Conservation (phyloP, 1,140 invertebrate species). For the Drosophila pseudoobscura region DNA sequence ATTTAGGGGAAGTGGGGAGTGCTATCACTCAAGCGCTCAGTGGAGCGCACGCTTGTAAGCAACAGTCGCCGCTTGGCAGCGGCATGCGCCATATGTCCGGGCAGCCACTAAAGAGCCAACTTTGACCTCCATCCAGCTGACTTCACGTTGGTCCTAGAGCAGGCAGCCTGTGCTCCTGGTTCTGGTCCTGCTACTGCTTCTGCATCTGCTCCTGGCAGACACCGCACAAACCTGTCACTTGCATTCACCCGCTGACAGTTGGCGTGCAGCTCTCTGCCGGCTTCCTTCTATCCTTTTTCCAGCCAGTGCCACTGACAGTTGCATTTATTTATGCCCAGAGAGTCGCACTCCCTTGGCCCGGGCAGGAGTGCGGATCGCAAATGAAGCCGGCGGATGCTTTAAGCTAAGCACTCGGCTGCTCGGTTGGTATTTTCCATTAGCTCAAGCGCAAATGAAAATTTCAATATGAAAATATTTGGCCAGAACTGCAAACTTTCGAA, state of each 20-base stretch:
- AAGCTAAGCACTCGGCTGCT: conserved; percentile 19
- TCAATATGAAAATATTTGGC: conserved; percentile 27
- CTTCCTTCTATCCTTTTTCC: conserved; percentile 8
- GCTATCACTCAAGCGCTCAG: conserved; percentile 31
- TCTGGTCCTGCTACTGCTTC: not conserved
- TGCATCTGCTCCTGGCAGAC: conserved; percentile 25
- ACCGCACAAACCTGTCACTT: conserved; percentile 63
- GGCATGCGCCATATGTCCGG: conserved; percentile 57
- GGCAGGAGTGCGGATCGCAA: conserved; percentile 3
- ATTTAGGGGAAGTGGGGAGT: not conserved
- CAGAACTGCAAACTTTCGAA: conserved; percentile 6
- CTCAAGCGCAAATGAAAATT: conserved; percentile 31
- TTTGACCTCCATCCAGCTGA: conserved; percentile 51
- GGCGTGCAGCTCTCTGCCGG: conserved; percentile 54
- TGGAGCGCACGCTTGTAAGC: conserved; percentile 58
- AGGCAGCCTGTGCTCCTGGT: not conserved
- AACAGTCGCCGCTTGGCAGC: conserved; percentile 50
- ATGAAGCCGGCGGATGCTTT: conserved; percentile 22
- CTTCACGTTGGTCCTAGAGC: conserved; percentile 2
- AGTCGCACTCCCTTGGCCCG: conserved; percentile 16
- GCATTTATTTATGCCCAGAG: conserved; percentile 63
- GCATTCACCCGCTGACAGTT: conserved; percentile 66
- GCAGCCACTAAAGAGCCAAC: conserved; percentile 54
- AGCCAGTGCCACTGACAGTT: conserved; percentile 56
- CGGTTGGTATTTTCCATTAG: conserved; percentile 52